phyloP scores from a whole-genome alignment of 2,797 vertebrate genomes.

The Pipistrellus pygmaeus region DNA sequence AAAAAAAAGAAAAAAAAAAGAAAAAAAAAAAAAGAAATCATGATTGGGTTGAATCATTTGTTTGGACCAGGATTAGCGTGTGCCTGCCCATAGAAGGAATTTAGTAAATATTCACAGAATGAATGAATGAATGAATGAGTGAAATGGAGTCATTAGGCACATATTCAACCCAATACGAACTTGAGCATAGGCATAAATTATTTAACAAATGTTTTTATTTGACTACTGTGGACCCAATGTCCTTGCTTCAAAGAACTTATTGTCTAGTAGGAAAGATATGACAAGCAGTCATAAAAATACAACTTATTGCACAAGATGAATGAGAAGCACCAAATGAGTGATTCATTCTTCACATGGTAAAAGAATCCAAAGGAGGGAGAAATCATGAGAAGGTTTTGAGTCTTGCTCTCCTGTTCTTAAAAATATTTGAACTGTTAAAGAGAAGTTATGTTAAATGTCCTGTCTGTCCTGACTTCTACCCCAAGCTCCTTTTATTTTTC shows the following conservation, averaged over 20 bases:
- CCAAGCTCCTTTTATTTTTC: not conserved
- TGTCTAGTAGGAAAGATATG: not conserved
- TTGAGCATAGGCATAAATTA: constrained; percentile 28
- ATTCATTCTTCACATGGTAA: constrained; percentile 18
- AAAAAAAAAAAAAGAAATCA: not conserved
- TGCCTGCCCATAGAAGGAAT: not conserved
- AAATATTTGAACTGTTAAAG: constrained; percentile 39
- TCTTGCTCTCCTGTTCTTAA: constrained; percentile 6
- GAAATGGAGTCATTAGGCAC: constrained; percentile 15
- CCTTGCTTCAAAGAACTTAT: constrained; percentile 46
- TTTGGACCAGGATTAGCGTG: constrained; percentile 43
- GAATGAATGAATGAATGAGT: not conserved
- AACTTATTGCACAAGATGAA: not conserved
- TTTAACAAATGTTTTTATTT: constrained; percentile 53
- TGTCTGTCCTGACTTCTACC: not conserved
- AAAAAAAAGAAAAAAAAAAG: not conserved
- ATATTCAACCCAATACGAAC: constrained; percentile 22
- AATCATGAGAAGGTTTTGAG: not conserved
- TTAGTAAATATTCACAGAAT: constrained; percentile 39
- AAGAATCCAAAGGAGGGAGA: constrained; percentile 10
- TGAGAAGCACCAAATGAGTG: not conserved
- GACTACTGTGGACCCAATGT: not conserved
- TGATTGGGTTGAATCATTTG: not conserved
- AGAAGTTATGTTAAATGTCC: constrained; percentile 30
- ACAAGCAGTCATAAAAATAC: constrained; percentile 28